These are phyloP conservation scores for Andrena fulva DNA, from an alignment of 2,888 invertebrate genomes.

Conservation along the genomic window DNA sequence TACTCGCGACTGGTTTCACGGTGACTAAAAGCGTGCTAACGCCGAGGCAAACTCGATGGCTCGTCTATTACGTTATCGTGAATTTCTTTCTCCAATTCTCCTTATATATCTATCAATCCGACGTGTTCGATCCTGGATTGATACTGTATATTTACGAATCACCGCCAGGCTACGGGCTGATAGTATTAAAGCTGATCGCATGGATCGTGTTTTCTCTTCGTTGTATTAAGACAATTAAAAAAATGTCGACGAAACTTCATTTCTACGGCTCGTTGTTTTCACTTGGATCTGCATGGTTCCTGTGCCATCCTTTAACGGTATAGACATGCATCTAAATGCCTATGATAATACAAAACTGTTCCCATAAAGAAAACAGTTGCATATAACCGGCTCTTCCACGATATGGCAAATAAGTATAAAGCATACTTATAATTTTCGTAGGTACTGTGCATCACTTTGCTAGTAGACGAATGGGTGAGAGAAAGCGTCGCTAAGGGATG, in stretches of 20 bases:
- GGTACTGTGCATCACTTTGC: slow-evolving; percentile 89
- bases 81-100: slow-evolving; percentile 91
- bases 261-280: slow-evolving; percentile 79
- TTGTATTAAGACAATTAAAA: slow-evolving; percentile 84
- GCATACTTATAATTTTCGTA: slow-evolving; percentile 75
- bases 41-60: slow-evolving; percentile 89
- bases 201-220: slow-evolving; percentile 91
- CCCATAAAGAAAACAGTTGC: slow-evolving; percentile 9
- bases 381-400: slow-evolving; percentile 14
- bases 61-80: slow-evolving; percentile 92
- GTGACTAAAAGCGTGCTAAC: slow-evolving; percentile 94
- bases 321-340: slow-evolving; percentile 11
- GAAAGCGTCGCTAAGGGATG: slow-evolving; percentile 88
- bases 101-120: slow-evolving; percentile 92
- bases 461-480: slow-evolving; percentile 92
- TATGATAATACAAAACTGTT: background rate
- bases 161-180: slow-evolving; percentile 94
- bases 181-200: slow-evolving; percentile 90
- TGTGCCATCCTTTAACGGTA: slow-evolving; percentile 81
- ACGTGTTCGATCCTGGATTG: slow-evolving; percentile 95
- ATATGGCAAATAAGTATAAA: slow-evolving; percentile 29
- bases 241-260: slow-evolving; percentile 73
- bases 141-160: slow-evolving; percentile 96
- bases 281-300: slow-evolving; percentile 80
- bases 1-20: slow-evolving; percentile 96